Evolutionary conservation across 2,113 vertebrate species (phyloP).

Genomic region (Neogale vison): DNA sequence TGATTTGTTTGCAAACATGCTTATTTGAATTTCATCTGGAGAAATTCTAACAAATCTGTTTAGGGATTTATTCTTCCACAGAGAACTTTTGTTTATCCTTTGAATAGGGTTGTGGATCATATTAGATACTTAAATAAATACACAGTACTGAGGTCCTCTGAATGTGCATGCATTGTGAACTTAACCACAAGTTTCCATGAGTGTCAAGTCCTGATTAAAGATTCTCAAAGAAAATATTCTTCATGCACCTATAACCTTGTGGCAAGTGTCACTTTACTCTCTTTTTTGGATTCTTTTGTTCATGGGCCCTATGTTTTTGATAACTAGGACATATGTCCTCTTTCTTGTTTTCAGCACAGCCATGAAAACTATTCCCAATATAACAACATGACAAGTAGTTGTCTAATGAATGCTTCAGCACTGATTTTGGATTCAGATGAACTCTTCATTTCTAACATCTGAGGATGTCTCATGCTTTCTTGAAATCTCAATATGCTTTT

Average conservation of each 20-base stretch:
- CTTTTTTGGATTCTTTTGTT: not conserved
- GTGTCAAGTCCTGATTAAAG: not conserved
- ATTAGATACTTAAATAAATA: not conserved
- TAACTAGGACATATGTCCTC: fast-evolving
- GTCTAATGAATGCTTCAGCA: not conserved
- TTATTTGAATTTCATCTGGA: not conserved
- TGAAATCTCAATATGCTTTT: not conserved
- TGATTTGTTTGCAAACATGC: not conserved
- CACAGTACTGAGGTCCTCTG: not conserved
- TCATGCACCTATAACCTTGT: not conserved
- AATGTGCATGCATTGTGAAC: not conserved
- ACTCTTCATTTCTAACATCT: not conserved
- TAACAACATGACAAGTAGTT: not conserved
- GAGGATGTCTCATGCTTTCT: not conserved
- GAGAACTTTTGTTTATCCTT: not conserved
- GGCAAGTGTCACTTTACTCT: not conserved
- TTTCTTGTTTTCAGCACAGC: not conserved
- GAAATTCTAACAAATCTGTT: not conserved
- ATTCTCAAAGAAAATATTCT: not conserved
- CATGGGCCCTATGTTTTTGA: not conserved
- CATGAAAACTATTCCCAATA: not conserved
- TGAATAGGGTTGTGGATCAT: not conserved
- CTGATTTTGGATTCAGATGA: not conserved
- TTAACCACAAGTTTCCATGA: not conserved
- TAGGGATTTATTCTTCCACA: not conserved